phyloP scores from a whole-genome alignment of 1,140 invertebrate genomes.

The Trachelipus rathkii region DNA sequence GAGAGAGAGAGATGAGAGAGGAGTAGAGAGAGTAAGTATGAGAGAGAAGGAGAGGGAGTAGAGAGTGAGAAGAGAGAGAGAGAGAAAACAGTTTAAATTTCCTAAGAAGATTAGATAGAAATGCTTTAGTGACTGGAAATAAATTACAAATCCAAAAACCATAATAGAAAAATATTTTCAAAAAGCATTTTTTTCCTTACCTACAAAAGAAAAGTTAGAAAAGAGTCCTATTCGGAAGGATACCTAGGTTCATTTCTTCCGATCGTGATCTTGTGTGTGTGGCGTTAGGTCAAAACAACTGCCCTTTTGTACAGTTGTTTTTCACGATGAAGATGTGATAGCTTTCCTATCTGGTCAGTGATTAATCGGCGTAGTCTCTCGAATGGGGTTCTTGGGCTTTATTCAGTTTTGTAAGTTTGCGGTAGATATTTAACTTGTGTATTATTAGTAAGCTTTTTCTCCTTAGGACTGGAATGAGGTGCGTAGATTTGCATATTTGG shows the following conservation, averaged over 20 bases:
- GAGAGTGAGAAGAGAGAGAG: too few species aligned
- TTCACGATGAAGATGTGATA: too few species aligned
- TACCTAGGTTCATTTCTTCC: background rate
- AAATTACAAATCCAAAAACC: too few species aligned
- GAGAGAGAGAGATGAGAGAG: too few species aligned
- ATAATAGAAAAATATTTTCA: too few species aligned
- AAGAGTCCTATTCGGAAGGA: background rate
- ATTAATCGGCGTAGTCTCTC: background rate
- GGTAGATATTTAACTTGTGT: background rate
- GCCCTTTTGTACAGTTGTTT: background rate
- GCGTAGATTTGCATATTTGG: conserved; percentile 1
- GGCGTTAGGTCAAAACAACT: background rate
- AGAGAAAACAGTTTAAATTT: too few species aligned
- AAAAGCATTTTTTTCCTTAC: background rate
- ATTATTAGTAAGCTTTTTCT: background rate
- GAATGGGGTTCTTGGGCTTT: background rate
- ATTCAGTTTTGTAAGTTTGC: background rate
- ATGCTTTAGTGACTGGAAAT: too few species aligned
- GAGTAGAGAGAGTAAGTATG: too few species aligned
- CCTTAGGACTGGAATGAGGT: background rate
- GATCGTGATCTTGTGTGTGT: background rate
- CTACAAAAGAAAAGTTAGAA: background rate
- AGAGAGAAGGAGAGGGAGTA: too few species aligned
- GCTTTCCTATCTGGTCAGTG: too few species aligned
- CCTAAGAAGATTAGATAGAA: too few species aligned